Conservation (phyloP, 2,888 invertebrate species). For the Megastigmus dorsalis region DNA sequence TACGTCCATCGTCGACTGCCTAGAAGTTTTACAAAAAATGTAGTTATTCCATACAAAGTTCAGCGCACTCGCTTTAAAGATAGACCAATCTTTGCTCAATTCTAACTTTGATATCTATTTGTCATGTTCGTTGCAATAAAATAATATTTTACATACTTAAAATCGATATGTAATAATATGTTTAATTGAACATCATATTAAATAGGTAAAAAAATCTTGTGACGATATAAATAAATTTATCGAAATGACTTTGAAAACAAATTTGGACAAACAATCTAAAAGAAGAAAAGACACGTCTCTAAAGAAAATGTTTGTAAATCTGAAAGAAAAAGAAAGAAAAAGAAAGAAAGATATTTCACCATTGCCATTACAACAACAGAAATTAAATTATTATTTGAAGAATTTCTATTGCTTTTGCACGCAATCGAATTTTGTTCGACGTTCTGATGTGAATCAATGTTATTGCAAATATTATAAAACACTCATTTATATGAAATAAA, state of each 20-base stretch:
- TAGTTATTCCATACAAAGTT: neutral
- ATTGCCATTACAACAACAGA: neutral
- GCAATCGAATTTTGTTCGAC: neutral
- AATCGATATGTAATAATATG: neutral
- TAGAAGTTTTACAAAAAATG: conserved; percentile 15
- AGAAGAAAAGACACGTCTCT: neutral
- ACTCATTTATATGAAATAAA: neutral
- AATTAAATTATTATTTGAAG: neutral
- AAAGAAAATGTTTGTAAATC: neutral
- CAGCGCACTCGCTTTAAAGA: neutral
- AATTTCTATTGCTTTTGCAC: neutral
- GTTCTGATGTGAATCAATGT: neutral
- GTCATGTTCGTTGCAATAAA: neutral
- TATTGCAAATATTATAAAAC: conserved; percentile 22
- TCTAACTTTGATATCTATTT: conserved; percentile 20
- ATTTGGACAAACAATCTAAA: neutral
- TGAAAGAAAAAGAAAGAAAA: neutral
- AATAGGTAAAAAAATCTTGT: neutral
- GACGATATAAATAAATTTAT: neutral
- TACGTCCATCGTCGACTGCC: conserved; percentile 23
- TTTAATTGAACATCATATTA: neutral
- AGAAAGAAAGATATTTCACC: neutral
- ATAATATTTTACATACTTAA: no score
- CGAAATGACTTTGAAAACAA: neutral
- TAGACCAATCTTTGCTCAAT: conserved; percentile 37